Evolutionary conservation across 2,797 vertebrate genomes (phyloP), one percentile per base, ranked within the genome.

Genomic region (Gallinago stenura): DNA sequence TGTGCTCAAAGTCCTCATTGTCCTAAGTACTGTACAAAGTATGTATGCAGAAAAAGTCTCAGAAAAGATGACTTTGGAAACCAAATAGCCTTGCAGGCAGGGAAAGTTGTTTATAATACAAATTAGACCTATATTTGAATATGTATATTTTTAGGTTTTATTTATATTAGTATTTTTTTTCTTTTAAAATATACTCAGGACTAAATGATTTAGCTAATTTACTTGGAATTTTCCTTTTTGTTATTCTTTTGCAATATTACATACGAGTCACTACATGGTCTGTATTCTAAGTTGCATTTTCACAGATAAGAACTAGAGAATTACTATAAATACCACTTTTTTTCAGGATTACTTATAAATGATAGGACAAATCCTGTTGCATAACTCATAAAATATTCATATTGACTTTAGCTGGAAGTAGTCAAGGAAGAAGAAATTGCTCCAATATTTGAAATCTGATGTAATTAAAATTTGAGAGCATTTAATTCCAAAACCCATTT

Each of bases 371-470:
- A 78, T 87, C 33, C 30, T 6, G 2, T 78, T 81, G 48, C 19
- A 33, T 75, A 96, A 91, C 46, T 92, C 64, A 83, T 69, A 78
- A 92, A 92, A 93, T 76, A 88, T 25, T 92, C 1, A 1, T 75
- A 95, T 60, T 91, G 75, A 91, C 81, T 81, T 86, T 68, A 69
- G 54, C 8, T 89, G n/a, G 65, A 86, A 69, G 16, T 46, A 78
- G 73, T 83, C 39, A 78, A 0, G 0, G 72, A 46, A 92, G 72
- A 72, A 93, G 50, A 89, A 92, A 57, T 22, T 78, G 61, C 26
- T 86, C 83, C 50, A 94, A n/a, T 83, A 93, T 95, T 95, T 95
- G 84, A 93, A 92, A 90, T 93, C 41, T 86, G 53, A 86, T 85
- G 48, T 57, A 89, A 94, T 87, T 87, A 88, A 92, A 90, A 85